A percentile compares a stretch with the other conserved stretches of the same genome.
phyloP scores from a whole-genome alignment of 2,113 vertebrate species.

The Papio anubis region DNA sequence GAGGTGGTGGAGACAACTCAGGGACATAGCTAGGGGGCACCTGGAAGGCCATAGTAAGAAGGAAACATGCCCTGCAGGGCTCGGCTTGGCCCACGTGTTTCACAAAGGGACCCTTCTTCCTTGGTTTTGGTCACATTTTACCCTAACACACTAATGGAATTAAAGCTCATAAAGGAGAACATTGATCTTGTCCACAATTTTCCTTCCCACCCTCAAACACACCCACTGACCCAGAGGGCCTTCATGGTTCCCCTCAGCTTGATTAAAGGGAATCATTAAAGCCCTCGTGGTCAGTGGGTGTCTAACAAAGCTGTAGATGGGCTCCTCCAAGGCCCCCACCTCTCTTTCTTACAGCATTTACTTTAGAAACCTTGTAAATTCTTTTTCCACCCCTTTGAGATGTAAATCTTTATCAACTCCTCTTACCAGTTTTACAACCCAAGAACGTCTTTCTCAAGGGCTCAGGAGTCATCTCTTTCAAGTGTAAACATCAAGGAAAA shows the following conservation, averaged over 20 bases:
- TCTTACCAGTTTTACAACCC: background rate
- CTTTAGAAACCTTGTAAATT: background rate
- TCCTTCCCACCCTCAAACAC: background rate
- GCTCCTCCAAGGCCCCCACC: no score
- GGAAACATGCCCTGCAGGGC: rapidly evolving
- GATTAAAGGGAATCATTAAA: background rate
- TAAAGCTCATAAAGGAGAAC: background rate
- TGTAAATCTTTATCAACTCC: background rate
- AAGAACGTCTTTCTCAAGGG: background rate
- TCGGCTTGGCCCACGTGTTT: background rate
- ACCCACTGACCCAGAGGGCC: no score
- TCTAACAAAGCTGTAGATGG: background rate
- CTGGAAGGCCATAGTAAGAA: background rate
- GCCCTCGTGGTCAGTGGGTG: no score
- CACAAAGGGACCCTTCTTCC: background rate
- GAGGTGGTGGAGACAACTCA: background rate
- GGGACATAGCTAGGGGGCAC: no score
- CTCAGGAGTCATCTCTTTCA: background rate
- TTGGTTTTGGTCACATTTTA: background rate
- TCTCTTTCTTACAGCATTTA: background rate
- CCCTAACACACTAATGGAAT: background rate
- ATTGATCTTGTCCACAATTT: background rate
- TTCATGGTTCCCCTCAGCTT: background rate
- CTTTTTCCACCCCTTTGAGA: background rate
- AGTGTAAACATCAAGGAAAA: background rate